Base-by-base conservation (phyloP, 1,140 invertebrate genomes). In the Drosophila neocordata region DNA sequence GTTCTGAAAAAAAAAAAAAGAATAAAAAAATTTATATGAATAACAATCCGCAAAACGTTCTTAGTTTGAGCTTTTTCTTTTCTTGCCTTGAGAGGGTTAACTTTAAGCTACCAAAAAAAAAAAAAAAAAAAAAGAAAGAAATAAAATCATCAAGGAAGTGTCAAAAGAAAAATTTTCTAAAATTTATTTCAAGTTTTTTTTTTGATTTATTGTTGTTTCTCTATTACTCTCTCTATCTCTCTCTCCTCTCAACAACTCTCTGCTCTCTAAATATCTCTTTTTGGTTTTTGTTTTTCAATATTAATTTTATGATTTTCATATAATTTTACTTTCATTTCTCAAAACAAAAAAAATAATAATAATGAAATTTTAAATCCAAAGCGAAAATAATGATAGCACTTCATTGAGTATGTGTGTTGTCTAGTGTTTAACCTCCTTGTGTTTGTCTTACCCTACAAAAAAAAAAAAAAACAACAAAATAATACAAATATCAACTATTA, bases 341-440 rank as follows among this genome's bases (percentile, higher is more conserved):
- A 60, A 52, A 72, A 72, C 15, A 61, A 72, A 73, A 73, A 64
- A 57, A 62, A 76, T 68, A 79, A 67, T 75, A 76, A 72, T 38
- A 34, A 58, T 63, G 4, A 24, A 1, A 76, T 77, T 74, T 63
- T 55, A 76, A 69, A 88, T 84, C 82, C 73, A 83, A 83, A 91
- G 74, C 85, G 76, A 89, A 75, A 79, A 79, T 89, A 91, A 91
- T 91, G 88, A 92, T 91, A 91, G 87, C 88, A 90, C 90, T 89
- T 83, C 87, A 90, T 92, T 90, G 91, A 91, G 91, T 90, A 82
- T 94, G 94, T 95, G 94, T 95, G 94, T 94, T 94, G 94, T 95
- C 94, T 95, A 94, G 94, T 94, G 94, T 94, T 93, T 93, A 93
- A 92, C 91, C 83, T 93, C 94, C 92, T 93, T 95, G 94, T 95